Evolutionary conservation across 2,797 vertebrate species (phyloP).

Genomic region (Cuniculus paca): DNA sequence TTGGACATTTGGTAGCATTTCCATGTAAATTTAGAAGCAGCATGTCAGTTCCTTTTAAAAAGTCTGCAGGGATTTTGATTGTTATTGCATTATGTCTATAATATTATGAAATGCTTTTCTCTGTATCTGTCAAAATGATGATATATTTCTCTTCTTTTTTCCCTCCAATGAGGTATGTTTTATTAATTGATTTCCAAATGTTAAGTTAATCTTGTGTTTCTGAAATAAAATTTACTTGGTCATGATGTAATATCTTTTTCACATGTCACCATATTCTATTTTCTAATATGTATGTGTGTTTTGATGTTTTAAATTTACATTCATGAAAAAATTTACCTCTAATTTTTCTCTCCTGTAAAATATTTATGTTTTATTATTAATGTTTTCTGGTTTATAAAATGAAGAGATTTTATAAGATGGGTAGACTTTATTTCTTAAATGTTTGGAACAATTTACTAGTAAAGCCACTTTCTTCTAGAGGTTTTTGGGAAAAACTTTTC

Average conservation of each 20-base stretch:
- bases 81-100: background rate
- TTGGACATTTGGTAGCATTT: constrained; percentile 13
- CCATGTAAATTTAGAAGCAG: constrained; percentile 19
- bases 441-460: constrained; percentile 22
- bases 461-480: background rate
- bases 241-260: constrained; percentile 23
- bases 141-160: constrained; percentile 29
- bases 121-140: background rate
- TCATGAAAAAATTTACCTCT: background rate
- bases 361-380: constrained; percentile 24
- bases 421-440: background rate
- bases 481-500: background rate
- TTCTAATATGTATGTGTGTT: background rate
- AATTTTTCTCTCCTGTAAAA: background rate
- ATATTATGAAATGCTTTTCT: background rate
- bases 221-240: constrained; percentile 19
- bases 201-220: background rate
- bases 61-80: background rate
- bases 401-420: background rate
- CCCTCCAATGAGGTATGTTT: background rate
- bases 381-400: background rate
- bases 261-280: background rate
- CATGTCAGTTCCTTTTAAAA: constrained; percentile 11
- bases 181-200: constrained; percentile 22
- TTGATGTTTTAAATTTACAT: background rate